These are phyloP conservation scores for Scaptodrosophila lebanonensis DNA, from an alignment of 1,140 invertebrate species.

Conservation along the genomic window DNA sequence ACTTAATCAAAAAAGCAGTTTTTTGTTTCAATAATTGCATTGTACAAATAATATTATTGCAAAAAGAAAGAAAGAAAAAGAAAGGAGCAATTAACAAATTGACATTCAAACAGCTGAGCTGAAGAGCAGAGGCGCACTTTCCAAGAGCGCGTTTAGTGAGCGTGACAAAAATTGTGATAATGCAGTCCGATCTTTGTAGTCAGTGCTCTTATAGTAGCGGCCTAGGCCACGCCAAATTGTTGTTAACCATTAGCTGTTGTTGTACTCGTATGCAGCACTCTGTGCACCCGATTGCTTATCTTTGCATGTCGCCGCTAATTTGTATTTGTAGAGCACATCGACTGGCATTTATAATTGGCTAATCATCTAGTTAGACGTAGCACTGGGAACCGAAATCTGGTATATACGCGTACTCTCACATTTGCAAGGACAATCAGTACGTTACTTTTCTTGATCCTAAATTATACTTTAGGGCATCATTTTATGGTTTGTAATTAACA, in stretches of 20 bases:
- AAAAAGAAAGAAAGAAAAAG: conserved; percentile 10
- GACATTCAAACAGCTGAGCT: conserved; percentile 1
- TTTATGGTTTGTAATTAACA: too few species aligned
- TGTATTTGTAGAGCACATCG: conserved; percentile 38
- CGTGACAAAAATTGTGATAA: conserved; percentile 52
- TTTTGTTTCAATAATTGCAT: background rate
- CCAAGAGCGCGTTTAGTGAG: conserved; percentile 42
- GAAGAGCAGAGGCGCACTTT: too few species aligned
- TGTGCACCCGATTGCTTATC: conserved; percentile 54
- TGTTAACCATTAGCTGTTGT: conserved; percentile 35
- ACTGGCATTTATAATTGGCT: conserved; percentile 33
- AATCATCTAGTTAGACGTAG: conserved; percentile 43
- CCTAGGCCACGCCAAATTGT: conserved; percentile 27
- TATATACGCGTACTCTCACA: background rate
- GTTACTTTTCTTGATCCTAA: too few species aligned
- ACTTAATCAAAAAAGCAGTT: too few species aligned
- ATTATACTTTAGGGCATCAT: too few species aligned
- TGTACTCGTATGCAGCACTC: conserved; percentile 39
- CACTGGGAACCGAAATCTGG: conserved; percentile 1
- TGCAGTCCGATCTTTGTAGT: background rate
- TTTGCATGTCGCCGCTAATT: conserved; percentile 62
- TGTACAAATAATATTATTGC: conserved; percentile 2
- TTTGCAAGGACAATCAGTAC: background rate
- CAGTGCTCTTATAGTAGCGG: background rate
- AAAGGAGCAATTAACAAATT: conserved; percentile 30